Conservation (phyloP, 2,113 vertebrate species). For the Oceanodroma tethys region DNA sequence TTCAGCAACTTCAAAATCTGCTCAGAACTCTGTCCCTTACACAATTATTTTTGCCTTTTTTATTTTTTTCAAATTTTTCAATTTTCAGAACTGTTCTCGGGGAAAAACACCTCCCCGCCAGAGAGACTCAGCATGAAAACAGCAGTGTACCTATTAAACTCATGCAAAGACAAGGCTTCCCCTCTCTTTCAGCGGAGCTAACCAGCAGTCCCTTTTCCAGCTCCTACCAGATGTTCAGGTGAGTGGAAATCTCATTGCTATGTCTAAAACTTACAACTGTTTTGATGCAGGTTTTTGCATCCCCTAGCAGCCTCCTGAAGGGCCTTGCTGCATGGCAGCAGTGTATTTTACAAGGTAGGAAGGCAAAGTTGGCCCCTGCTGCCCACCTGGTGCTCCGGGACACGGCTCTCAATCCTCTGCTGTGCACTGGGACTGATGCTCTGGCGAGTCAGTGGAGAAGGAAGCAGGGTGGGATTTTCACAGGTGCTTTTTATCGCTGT, state of each 20-base stretch:
- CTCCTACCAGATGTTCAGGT: neutral
- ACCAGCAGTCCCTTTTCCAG: neutral
- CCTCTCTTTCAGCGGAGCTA: neutral
- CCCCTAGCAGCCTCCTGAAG: neutral
- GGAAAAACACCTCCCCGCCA: neutral
- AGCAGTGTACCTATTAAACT: neutral
- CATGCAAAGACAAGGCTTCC: neutral
- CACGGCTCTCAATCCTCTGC: neutral
- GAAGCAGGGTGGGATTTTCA: neutral
- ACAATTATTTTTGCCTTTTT: neutral
- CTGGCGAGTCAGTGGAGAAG: neutral
- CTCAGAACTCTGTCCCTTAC: neutral
- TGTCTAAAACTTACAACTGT: neutral
- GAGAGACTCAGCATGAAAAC: neutral
- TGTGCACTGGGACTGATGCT: neutral
- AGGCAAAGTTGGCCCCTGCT: neutral
- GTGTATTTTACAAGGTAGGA: neutral
- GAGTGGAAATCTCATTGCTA: neutral
- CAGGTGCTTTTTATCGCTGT: neutral
- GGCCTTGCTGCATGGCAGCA: neutral
- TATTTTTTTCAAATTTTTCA: neutral
- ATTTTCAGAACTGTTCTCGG: neutral
- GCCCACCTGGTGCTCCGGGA: neutral
- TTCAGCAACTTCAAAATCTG: neutral
- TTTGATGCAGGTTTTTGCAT: neutral